Evolutionary conservation across 1,140 invertebrate genomes (phyloP).

Genomic region (Aporrectodea caliginosa): DNA sequence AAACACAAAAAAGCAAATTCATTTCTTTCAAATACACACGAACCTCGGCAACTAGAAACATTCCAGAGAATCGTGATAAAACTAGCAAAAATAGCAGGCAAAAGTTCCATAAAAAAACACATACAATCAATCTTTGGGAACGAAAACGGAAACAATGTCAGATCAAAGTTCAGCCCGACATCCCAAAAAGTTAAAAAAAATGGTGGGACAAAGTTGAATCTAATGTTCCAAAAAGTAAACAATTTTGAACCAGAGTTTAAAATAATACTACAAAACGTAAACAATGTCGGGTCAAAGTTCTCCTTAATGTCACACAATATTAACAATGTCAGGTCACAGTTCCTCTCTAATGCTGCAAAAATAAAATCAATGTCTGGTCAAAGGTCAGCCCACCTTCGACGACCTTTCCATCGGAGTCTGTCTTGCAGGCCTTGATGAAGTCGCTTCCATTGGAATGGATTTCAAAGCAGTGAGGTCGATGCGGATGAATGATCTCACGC

Average conservation of each 20-base stretch:
- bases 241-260: background rate
- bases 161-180: background rate
- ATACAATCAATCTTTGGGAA: background rate
- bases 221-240: background rate
- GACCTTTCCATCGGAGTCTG: constrained; percentile 95
- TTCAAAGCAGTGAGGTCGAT: constrained; percentile 93
- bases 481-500: constrained; percentile 79
- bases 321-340: background rate
- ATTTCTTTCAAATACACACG: background rate
- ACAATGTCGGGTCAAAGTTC: background rate
- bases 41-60: no score
- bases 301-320: background rate
- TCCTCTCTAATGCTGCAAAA: background rate
- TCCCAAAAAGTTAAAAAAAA: no score
- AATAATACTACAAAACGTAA: no score
- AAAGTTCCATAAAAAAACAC: background rate
- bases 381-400: constrained; percentile 61
- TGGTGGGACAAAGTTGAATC: no score
- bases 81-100: background rate
- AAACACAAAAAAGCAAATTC: constrained; percentile 33
- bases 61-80: no score
- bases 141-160: background rate
- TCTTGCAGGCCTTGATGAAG: constrained; percentile 91
- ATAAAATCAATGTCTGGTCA: background rate
- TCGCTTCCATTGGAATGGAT: constrained; percentile 82